These are phyloP conservation scores for Pseudanteris insignis DNA, from an alignment of 2,888 invertebrate species.

Conservation along the genomic window DNA sequence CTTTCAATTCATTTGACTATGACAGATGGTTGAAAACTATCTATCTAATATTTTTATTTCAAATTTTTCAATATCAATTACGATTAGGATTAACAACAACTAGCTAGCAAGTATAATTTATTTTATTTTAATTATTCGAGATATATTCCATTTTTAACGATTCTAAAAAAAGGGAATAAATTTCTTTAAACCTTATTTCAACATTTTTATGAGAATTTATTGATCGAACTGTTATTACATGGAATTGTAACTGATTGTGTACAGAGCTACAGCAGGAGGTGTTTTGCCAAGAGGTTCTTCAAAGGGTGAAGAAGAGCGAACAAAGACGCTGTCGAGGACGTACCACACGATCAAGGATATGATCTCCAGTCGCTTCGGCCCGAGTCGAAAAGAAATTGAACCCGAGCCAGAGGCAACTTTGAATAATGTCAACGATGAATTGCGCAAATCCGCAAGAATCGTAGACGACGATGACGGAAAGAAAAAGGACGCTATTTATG, in stretches of 20 bases:
- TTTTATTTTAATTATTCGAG: no score
- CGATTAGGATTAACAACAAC: no score
- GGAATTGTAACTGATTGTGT: constrained; percentile 17
- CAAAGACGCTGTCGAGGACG: constrained; percentile 79
- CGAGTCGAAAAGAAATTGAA: constrained; percentile 69
- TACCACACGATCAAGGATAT: constrained; percentile 85
- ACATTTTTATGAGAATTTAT: not conserved
- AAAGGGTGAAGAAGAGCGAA: constrained; percentile 61
- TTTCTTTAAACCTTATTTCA: not conserved
- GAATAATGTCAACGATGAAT: constrained; percentile 74
- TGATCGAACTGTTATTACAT: constrained; percentile 4
- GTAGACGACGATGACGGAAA: constrained; percentile 65
- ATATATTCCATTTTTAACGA: no score
- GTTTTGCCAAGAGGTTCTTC: constrained; percentile 51
- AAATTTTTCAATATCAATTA: no score
- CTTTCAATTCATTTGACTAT: no score
- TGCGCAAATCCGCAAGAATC: constrained; percentile 67
- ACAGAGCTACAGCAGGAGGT: constrained; percentile 54
- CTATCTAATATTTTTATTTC: no score
- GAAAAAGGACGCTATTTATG: constrained; percentile 71
- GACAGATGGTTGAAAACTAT: no score
- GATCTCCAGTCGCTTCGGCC: constrained; percentile 81
- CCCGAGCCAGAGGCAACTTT: constrained; percentile 68
- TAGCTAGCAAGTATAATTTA: no score
- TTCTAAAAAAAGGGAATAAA: no score